Conservation (phyloP, 2,888 invertebrate genomes). For the Fabriciana adippe region DNA sequence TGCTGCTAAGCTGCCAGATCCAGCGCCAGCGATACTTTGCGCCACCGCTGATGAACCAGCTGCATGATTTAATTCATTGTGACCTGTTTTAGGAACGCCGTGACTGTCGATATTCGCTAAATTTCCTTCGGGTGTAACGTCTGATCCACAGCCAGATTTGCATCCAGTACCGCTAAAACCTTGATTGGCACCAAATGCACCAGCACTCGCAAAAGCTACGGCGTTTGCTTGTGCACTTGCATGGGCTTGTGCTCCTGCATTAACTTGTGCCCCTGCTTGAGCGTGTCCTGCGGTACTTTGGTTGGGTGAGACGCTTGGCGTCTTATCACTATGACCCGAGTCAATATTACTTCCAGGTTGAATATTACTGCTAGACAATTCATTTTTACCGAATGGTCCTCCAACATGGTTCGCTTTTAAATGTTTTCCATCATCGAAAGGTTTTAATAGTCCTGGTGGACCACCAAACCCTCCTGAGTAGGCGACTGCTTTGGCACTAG, state of each 20-base stretch:
- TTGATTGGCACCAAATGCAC: constrained; percentile 35
- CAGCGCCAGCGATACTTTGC: constrained; percentile 56
- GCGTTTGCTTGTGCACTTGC: constrained; percentile 51
- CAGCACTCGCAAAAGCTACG: constrained; percentile 40
- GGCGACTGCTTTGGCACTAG: constrained; percentile 54
- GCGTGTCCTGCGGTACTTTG: constrained; percentile 46
- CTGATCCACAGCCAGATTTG: constrained; percentile 41
- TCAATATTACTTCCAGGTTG: constrained; percentile 1
- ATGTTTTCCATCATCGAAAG: constrained; percentile 55
- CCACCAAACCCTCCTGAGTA: constrained; percentile 74
- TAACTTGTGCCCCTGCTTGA: constrained; percentile 28
- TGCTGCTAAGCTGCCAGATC: constrained; percentile 41
- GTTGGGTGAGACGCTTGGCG: constrained; percentile 27
- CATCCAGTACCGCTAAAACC: constrained; percentile 44
- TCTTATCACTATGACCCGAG: background rate
- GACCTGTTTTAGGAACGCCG: constrained; percentile 9
- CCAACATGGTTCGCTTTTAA: constrained; percentile 14
- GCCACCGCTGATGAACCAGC: constrained; percentile 50
- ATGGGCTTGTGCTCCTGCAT: constrained; percentile 49
- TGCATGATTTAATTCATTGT: constrained; percentile 10
- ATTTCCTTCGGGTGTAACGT: constrained; percentile 9
- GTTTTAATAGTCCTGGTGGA: constrained; percentile 68
- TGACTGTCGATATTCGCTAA: constrained; percentile 11
- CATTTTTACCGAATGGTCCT: constrained; percentile 5
- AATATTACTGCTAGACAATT: constrained; percentile 12